Conservation (phyloP, 2,113 vertebrate genomes). For the Notiomystis cincta region DNA sequence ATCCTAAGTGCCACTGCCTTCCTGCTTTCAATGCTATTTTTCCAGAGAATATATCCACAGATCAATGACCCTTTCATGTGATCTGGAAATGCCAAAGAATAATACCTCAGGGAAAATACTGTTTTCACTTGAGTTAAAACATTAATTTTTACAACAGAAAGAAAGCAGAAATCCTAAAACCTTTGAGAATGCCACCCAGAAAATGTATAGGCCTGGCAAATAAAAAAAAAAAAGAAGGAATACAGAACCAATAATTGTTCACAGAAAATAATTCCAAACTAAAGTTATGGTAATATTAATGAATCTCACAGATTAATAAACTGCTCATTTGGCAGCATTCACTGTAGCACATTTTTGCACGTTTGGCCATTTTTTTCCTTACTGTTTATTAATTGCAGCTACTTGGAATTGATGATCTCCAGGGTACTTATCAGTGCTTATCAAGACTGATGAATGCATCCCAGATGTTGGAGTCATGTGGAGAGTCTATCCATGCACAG, state of each 20-base stretch:
- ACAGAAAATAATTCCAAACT: not conserved
- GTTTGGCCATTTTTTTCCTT: not conserved
- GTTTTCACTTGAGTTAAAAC: not conserved
- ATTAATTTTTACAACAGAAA: not conserved
- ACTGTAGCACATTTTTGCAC: not conserved
- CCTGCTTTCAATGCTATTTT: not conserved
- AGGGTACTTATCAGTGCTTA: not conserved
- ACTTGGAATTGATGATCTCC: not conserved
- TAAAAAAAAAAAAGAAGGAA: not conserved
- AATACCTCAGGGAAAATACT: not conserved
- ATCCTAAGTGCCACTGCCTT: conserved; percentile 14
- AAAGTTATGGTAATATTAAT: not conserved
- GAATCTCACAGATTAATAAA: not conserved
- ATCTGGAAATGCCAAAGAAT: conserved; percentile 31
- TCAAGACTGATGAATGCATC: not conserved
- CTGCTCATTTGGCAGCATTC: not conserved
- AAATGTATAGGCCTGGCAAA: not conserved
- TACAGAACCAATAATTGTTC: not conserved
- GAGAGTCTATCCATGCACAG: not conserved
- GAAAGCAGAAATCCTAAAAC: not conserved
- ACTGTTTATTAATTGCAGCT: not conserved
- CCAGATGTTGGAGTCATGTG: not conserved
- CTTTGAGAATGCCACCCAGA: not conserved
- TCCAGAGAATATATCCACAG: not conserved
- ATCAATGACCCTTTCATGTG: not conserved